These are phyloP conservation scores for Prosapia bicincta DNA, from an alignment of 2,888 invertebrate genomes.

Conservation along the genomic window DNA sequence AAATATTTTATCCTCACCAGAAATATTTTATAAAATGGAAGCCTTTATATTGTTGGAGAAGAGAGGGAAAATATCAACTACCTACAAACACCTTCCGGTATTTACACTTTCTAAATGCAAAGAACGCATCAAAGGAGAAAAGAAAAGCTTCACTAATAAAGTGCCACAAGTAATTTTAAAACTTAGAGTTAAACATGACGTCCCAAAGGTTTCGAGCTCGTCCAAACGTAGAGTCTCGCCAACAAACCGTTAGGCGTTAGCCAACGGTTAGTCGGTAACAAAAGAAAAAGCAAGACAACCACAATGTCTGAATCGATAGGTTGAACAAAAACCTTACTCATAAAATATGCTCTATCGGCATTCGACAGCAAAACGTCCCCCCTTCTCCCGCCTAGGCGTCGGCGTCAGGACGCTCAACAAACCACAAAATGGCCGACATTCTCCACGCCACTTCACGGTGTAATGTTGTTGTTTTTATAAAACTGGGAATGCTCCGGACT, in stretches of 20 bases:
- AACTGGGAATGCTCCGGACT: background rate
- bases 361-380: background rate
- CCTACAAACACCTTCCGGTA: no score
- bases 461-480: background rate
- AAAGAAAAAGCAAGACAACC: slow-evolving; percentile 5
- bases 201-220: no score
- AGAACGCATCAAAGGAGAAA: no score
- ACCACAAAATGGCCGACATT: background rate
- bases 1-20: no score
- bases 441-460: background rate
- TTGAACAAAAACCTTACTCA: background rate
- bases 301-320: background rate
- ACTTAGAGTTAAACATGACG: no score
- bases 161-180: no score
- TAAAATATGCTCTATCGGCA: background rate
- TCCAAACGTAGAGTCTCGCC: background rate
- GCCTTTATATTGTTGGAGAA: no score
- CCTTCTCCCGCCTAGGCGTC: background rate
- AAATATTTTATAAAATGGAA: no score
- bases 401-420: background rate
- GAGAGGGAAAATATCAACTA: no score
- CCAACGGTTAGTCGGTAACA: background rate
- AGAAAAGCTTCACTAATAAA: no score
- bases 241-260: background rate
- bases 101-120: no score